Base-by-base conservation (phyloP, 53 echinoderm and acorn worm genomes). In the Holothuria scabra region DNA sequence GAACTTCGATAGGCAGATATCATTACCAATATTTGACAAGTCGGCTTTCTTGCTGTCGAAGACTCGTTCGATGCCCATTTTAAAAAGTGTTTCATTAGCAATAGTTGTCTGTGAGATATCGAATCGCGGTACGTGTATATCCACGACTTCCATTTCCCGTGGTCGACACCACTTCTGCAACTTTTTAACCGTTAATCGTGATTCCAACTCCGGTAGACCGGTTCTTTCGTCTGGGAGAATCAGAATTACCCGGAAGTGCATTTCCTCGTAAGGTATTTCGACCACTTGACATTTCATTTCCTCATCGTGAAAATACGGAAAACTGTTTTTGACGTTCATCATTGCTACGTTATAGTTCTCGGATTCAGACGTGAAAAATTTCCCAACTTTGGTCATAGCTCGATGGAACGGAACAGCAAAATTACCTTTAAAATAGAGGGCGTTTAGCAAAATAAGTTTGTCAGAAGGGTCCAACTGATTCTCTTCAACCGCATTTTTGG, bases 371-470 rank as follows among this genome's bases (percentile, higher is more conserved):
- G 71, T 25, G 35, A 93, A 23, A 80, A 96, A 96, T 12, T 70
- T 87, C 1, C 84, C 88, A 13, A 71, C 57, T 19, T 61, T 16
- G 20, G 93, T 96, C 34, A 46, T 25, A 5, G 80, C 49, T 28
- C 28, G 21, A 21, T 70, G 29, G 48, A 96, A 96, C 19, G 87
- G 79, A 14, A 59, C 56, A 20, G 55, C 81, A 91, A 93, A 91
- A 31, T 88, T 87, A 10, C 90, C 90, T 66, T 87, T 91, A 75
- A 96, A 96, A 56, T 96, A 96, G 76, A 96, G 87, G 32, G 93
- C 91, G 88, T 91, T 96, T 33, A 96, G 85, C 31, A 96, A 76
- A 30, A 96, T 84, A 18, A 96, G 72, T 38, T 72, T 79, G 41
- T 91, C 91, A 19, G 83, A 25, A 18, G 86, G 25, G 70, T 87